Conservation (phyloP, 2,113 vertebrate species). For the Pseudorhombus dupliciocellatus region DNA sequence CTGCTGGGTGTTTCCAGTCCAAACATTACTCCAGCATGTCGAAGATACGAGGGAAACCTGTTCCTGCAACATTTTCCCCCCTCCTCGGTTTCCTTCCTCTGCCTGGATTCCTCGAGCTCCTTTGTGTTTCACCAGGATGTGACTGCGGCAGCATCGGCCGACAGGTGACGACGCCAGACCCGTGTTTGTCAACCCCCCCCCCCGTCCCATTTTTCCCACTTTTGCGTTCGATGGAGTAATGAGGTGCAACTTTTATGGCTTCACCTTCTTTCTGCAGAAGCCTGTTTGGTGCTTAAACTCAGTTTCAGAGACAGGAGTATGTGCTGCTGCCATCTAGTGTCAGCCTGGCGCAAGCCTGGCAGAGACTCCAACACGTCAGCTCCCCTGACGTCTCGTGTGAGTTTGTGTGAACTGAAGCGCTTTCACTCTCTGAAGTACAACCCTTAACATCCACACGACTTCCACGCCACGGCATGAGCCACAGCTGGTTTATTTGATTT, state of each 20-base stretch:
- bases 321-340: conserved; percentile 80
- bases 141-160: conserved; percentile 22
- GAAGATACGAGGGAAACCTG: conserved; percentile 47
- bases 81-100: conserved; percentile 65
- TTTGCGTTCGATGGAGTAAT: conserved; percentile 29
- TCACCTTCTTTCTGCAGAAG: conserved; percentile 42
- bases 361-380: conserved; percentile 2
- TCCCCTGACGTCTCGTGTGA: background rate
- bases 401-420: background rate
- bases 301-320: conserved; percentile 32
- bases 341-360: conserved; percentile 17
- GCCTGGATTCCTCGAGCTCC: conserved; percentile 54
- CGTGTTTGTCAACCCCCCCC: background rate
- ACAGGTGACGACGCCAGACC: conserved; percentile 41
- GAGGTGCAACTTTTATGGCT: conserved; percentile 50
- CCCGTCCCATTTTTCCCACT: background rate
- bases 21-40: conserved; percentile 63
- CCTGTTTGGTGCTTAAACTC: conserved; percentile 21
- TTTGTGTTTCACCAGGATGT: conserved; percentile 69
- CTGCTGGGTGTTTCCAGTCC: conserved; percentile 74
- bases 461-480: conserved; percentile 10
- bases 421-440: conserved; percentile 6
- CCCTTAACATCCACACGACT: background rate
- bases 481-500: conserved; percentile 34
- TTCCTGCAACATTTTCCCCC: conserved; percentile 30